A percentile compares a stretch with the other conserved stretches of the same genome.
phyloP scores from a whole-genome alignment of 2,797 vertebrate species.

The Gymnopithys bicolor region DNA sequence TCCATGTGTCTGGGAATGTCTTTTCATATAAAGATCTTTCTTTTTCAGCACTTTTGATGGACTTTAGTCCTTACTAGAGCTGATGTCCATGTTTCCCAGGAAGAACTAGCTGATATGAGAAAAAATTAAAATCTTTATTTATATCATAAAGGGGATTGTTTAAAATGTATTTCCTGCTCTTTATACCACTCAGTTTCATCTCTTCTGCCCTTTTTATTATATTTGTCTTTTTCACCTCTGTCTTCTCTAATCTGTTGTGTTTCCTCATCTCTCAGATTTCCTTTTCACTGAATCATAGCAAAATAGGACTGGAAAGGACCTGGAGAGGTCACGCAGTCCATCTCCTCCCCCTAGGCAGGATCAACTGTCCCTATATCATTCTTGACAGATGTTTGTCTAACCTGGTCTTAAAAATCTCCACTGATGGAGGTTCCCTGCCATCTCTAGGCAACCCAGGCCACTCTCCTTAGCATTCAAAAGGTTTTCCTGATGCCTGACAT shows the following conservation, averaged over 20 bases:
- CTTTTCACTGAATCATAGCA: slow-evolving; percentile 23
- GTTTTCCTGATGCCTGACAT: not conserved
- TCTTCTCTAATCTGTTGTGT: slow-evolving; percentile 38
- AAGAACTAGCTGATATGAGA: not conserved
- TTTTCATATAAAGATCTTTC: not conserved
- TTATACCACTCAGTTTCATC: not conserved
- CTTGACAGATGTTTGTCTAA: slow-evolving; percentile 47
- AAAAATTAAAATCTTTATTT: not conserved
- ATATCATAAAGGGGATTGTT: not conserved
- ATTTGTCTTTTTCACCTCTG: slow-evolving; percentile 21
- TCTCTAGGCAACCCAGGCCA: not conserved
- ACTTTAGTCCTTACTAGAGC: not conserved
- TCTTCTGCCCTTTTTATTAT: slow-evolving; percentile 16
- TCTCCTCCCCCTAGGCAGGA: slow-evolving; percentile 1
- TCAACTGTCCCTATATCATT: slow-evolving; percentile 27
- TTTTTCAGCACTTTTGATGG: not conserved
- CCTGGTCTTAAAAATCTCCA: slow-evolving; percentile 29
- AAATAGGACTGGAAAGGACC: slow-evolving; percentile 22
- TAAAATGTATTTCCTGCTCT: not conserved
- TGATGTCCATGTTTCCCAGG: not conserved
- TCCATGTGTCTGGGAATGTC: not conserved
- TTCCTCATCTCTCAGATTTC: slow-evolving; percentile 5
- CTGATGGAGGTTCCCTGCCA: slow-evolving; percentile 8
- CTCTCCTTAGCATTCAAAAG: not conserved
- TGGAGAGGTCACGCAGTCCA: not conserved